These are phyloP conservation scores for Ranitomeya imitator DNA, from an alignment of 2,113 vertebrate species.

Conservation along the genomic window DNA sequence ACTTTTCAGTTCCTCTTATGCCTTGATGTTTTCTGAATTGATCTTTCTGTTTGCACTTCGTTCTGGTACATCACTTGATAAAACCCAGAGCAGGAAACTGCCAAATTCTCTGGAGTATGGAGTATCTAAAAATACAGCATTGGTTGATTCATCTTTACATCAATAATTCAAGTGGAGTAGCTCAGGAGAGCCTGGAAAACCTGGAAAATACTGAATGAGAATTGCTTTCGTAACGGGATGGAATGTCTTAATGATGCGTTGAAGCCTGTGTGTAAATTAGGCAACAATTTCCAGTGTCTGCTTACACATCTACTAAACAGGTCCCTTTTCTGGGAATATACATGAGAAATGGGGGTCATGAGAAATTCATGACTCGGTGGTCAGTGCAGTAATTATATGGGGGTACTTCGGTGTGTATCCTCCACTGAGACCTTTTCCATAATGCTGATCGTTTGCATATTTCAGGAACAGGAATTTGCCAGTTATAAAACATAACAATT, in stretches of 20 bases:
- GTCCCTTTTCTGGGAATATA: neutral
- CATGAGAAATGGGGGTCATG: neutral
- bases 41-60: conserved; percentile 21
- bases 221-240: neutral
- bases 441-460: too few species aligned
- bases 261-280: neutral
- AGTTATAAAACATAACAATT: too few species aligned
- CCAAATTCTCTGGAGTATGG: conserved; percentile 27
- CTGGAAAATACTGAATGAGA: conserved; percentile 32
- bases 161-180: conserved; percentile 48
- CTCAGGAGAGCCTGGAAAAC: conserved; percentile 20
- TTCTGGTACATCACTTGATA: conserved; percentile 25
- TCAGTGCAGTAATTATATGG: too few species aligned
- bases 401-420: too few species aligned
- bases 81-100: conserved; percentile 43
- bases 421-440: too few species aligned
- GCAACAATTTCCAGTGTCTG: neutral
- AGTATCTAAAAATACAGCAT: conserved; percentile 51
- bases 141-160: conserved; percentile 51
- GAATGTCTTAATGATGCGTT: neutral
- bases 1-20: neutral
- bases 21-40: conserved; percentile 5
- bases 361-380: too few species aligned
- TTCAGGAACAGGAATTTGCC: too few species aligned
- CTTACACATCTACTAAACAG: neutral